Evolutionary conservation across 1,140 invertebrate species (phyloP), one percentile per base, ranked within the genome.

Genomic region (Chionoecetes opilio): DNA sequence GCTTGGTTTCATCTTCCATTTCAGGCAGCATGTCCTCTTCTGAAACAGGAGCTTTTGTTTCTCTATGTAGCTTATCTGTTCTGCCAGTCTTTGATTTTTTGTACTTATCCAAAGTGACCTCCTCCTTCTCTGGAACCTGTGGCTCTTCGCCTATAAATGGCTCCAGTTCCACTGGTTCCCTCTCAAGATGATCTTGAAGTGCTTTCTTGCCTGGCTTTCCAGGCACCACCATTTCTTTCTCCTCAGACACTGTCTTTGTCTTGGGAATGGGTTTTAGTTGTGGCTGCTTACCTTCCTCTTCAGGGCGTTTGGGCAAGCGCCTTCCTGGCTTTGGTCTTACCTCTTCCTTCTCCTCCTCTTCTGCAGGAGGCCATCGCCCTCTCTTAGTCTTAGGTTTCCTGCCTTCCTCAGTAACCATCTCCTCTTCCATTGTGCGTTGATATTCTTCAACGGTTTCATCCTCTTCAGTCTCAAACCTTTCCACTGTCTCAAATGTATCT

Each of bases 151-250:
- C 38, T 32, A 90, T 63, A 34, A 63, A 53, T 90, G 93, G 82
- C 3, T 89, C 34, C 75, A 90, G 21, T 9, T 90, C 53, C 46
- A 90, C 89, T 35, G 17, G 32, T 37, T 94, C 93, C 0, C 89
- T 32, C 75, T 94, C 53, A 5, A 34, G 87, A 37, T 90, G 75
- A 96, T 96, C 97, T 93, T 93, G 46, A 41, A 37, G n/a, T 32
- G 37, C 29, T 97, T 32, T 93, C 46, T 92, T 95, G 21, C 96
- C 94, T 31, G 96, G 94, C 84, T 96, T 97, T 41, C 90, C 84
- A n/a, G 89, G 53, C 17, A 94, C 75, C n/a, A n/a, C n/a, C 95
- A 96, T 93, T 41, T 92, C 82, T 90, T 90, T 90, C 29, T 90
- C 88, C 37, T 86, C 84, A 53, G 35, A n/a, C 38, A 84, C 82